phyloP scores from a whole-genome alignment of 2,113 vertebrate species.

The Rhadina sibilatrix region DNA sequence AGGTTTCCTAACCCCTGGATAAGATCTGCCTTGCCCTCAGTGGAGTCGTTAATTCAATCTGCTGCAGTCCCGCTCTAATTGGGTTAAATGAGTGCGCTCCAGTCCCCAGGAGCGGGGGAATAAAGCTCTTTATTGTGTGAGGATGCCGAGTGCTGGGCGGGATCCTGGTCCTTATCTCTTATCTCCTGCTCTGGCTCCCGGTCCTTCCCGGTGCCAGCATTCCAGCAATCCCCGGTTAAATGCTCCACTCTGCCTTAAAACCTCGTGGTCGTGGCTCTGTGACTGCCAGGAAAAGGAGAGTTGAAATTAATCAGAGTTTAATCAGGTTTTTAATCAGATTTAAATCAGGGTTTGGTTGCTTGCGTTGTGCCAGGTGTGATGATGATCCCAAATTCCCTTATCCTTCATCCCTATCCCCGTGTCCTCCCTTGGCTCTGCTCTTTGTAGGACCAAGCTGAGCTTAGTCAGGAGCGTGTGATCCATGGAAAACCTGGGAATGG shows the following conservation, averaged over 20 bases:
- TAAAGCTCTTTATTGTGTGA: conserved; percentile 38
- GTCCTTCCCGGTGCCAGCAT: not conserved
- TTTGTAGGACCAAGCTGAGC: not conserved
- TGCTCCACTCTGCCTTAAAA: not conserved
- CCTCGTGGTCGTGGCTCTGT: not conserved
- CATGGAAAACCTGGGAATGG: fast-evolving
- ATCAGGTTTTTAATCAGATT: not conserved
- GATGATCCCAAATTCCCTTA: not conserved
- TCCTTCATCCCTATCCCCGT: not conserved
- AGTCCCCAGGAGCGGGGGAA: conserved; percentile 29
- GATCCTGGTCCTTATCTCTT: conserved; percentile 45
- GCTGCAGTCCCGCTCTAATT: conserved; percentile 45
- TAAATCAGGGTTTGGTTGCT: not conserved
- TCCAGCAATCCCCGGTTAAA: not conserved
- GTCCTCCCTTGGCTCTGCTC: not conserved
- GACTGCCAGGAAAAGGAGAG: not conserved
- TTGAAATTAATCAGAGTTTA: not conserved
- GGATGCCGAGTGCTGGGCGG: not conserved
- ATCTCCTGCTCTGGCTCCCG: conserved; percentile 20
- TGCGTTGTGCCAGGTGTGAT: not conserved
- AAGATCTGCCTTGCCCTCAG: conserved; percentile 49
- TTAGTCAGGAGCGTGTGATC: not conserved
- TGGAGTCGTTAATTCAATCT: conserved; percentile 54
- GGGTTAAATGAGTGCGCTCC: not conserved
- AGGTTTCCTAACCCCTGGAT: conserved; percentile 31